phyloP scores from a whole-genome alignment of 2,797 vertebrate species.

The Phoeniculus purpureus region DNA sequence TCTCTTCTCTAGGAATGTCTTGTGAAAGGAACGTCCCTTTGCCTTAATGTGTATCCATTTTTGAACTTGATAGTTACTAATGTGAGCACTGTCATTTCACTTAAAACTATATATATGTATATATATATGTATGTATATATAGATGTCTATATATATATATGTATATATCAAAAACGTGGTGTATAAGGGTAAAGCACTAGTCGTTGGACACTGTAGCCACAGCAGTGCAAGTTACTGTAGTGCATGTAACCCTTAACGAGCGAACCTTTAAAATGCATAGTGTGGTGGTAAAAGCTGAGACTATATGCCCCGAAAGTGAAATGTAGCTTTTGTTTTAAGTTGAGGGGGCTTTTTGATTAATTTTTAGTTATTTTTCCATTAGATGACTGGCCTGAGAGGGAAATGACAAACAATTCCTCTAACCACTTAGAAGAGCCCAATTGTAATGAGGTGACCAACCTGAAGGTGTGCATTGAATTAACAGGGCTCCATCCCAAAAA shows the following conservation, averaged over 20 bases:
- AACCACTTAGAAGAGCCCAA: slow-evolving; percentile 85
- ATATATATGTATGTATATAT: slow-evolving; percentile 54
- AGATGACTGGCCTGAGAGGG: slow-evolving; percentile 88
- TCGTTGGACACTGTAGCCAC: slow-evolving; percentile 68
- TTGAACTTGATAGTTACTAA: slow-evolving; percentile 70
- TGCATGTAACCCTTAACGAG: slow-evolving; percentile 74
- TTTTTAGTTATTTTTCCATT: slow-evolving; percentile 86
- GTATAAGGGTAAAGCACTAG: slow-evolving; percentile 68
- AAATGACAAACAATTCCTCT: slow-evolving; percentile 83
- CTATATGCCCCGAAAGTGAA: slow-evolving; percentile 77
- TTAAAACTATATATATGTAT: slow-evolving; percentile 60
- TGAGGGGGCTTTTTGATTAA: slow-evolving; percentile 84
- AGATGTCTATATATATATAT: slow-evolving; percentile 47
- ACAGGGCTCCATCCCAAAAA: slow-evolving; percentile 97
- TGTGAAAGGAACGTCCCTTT: slow-evolving; percentile 71
- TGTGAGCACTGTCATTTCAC: slow-evolving; percentile 73
- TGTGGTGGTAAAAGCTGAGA: slow-evolving; percentile 71
- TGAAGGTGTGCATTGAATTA: slow-evolving; percentile 98
- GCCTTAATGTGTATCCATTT: slow-evolving; percentile 73
- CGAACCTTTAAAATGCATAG: slow-evolving; percentile 70
- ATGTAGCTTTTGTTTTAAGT: slow-evolving; percentile 81
- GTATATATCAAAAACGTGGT: slow-evolving; percentile 57
- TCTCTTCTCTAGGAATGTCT: slow-evolving; percentile 67
- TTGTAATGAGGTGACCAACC: slow-evolving; percentile 93
- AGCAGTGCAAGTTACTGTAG: slow-evolving; percentile 73